Evolutionary conservation across 2,797 vertebrate genomes (phyloP).

Genomic region (Coreius guichenoti): DNA sequence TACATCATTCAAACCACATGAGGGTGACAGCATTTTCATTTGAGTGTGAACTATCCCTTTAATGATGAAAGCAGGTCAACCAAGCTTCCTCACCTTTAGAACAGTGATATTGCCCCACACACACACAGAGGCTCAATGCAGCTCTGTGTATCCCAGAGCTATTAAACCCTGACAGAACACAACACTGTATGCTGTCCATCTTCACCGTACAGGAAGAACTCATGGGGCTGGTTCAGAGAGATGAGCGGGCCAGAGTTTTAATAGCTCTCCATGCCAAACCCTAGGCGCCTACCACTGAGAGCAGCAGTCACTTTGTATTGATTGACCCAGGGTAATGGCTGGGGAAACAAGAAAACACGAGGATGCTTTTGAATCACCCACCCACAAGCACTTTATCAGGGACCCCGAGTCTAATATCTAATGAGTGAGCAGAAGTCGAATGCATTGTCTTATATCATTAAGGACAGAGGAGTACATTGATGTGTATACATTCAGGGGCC

Average conservation of each 20-base stretch:
- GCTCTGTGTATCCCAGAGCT: constrained; percentile 64
- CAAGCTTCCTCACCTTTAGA: constrained; percentile 47
- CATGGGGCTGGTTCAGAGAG: constrained; percentile 49
- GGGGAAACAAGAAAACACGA: constrained; percentile 12
- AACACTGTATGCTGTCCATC: constrained; percentile 62
- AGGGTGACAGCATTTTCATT: background rate
- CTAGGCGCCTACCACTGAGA: constrained; percentile 43
- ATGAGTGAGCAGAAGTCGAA: constrained; percentile 29
- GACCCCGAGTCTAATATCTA: constrained; percentile 17
- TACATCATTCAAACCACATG: background rate
- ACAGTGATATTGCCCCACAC: constrained; percentile 45
- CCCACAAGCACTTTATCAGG: constrained; percentile 20
- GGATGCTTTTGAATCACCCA: constrained; percentile 5
- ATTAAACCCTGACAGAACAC: constrained; percentile 67
- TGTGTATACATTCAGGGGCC: constrained; percentile 29
- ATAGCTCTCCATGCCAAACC: constrained; percentile 62
- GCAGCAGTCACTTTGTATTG: constrained; percentile 48
- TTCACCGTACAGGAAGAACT: constrained; percentile 59
- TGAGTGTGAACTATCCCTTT: constrained; percentile 26
- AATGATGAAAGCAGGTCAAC: constrained; percentile 39
- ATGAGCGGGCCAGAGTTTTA: constrained; percentile 57
- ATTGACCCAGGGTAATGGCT: constrained; percentile 28
- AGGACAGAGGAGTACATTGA: constrained; percentile 12
- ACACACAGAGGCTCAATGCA: constrained; percentile 23
- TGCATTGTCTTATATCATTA: constrained; percentile 40